Percentiles rank a stretch among this genome's conserved stretches.
phyloP scores from a whole-genome alignment of 1,140 invertebrate species.

The Ceratitis capitata region DNA sequence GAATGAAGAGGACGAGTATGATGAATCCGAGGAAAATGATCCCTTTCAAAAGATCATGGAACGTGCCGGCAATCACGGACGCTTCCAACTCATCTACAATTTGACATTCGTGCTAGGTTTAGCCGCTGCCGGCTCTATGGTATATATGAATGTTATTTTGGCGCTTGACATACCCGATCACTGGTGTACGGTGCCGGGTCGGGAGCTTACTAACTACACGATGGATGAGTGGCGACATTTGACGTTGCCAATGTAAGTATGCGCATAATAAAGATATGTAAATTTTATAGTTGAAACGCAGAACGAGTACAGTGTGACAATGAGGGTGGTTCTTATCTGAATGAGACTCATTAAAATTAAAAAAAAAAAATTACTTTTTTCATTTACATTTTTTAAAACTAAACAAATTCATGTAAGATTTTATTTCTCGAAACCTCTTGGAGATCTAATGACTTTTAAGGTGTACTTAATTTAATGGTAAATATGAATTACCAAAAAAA shows the following conservation, averaged over 20 bases:
- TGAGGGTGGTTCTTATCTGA: background rate
- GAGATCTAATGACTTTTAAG: no score
- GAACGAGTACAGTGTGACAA: no score
- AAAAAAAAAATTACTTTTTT: background rate
- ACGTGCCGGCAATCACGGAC: slow-evolving; percentile 67
- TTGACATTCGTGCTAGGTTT: slow-evolving; percentile 65
- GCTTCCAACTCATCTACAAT: slow-evolving; percentile 68
- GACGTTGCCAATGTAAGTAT: slow-evolving; percentile 67
- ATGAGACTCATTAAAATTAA: no score
- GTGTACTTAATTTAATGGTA: no score
- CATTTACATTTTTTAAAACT: background rate
- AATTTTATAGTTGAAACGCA: background rate
- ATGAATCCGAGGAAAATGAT: slow-evolving; percentile 61
- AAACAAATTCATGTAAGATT: no score
- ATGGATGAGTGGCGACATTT: slow-evolving; percentile 67
- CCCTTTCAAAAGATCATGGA: slow-evolving; percentile 67
- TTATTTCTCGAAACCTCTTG: no score
- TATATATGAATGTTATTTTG: slow-evolving; percentile 68
- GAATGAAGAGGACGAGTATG: background rate
- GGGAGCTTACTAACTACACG: slow-evolving; percentile 65
- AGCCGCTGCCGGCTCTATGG: slow-evolving; percentile 62
- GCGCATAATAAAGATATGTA: background rate
- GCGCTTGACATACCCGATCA: slow-evolving; percentile 68
- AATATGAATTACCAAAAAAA: no score
- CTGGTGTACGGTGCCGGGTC: slow-evolving; percentile 69